phyloP scores from a whole-genome alignment of 2,888 invertebrate species.

The Apantesis nais region DNA sequence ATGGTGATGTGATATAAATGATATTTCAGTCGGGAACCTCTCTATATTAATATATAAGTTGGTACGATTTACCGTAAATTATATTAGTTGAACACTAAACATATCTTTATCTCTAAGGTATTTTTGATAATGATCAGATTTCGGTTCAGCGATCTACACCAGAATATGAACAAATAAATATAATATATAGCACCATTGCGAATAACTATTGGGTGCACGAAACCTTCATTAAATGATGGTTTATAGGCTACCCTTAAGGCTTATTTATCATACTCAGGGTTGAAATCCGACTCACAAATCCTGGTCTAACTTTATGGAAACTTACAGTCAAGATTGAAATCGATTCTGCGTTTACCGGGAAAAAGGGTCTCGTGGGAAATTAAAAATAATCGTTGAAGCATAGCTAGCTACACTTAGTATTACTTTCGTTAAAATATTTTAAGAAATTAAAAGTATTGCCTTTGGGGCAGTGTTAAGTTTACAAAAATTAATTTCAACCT shows the following conservation, averaged over 20 bases:
- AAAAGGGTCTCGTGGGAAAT: constrained; percentile 44
- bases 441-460: constrained; percentile 7
- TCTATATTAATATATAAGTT: background rate
- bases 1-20: no score
- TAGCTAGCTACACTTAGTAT: constrained; percentile 32
- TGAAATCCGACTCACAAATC: constrained; percentile 24
- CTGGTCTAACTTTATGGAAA: constrained; percentile 39
- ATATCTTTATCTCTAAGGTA: background rate
- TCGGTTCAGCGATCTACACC: background rate
- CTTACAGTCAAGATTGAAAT: constrained; percentile 45
- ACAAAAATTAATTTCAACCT: background rate
- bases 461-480: background rate
- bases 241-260: constrained; percentile 20
- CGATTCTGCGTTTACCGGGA: constrained; percentile 41
- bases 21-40: background rate
- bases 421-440: constrained; percentile 16
- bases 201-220: constrained; percentile 11
- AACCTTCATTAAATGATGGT: constrained; percentile 22
- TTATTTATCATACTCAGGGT: constrained; percentile 23
- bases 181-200: constrained; percentile 13
- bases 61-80: no score
- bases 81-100: background rate
- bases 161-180: constrained; percentile 14
- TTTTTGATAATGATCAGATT: background rate
- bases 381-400: constrained; percentile 44